Base-by-base conservation (phyloP, 1,140 invertebrate species). In the Phthorimaea operculella region DNA sequence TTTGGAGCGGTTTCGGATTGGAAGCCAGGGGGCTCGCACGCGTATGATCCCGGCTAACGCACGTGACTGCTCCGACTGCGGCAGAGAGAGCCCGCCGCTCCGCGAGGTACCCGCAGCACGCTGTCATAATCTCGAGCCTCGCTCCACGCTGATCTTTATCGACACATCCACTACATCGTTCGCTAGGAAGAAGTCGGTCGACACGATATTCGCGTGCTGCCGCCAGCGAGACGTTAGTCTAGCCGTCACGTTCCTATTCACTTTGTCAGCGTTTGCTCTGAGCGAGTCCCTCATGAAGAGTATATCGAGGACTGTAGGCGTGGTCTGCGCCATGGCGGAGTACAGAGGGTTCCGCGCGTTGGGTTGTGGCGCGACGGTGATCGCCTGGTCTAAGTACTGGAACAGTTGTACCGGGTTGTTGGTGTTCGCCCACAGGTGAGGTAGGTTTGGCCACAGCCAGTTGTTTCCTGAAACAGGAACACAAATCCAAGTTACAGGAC, bases 281-380 rank as follows among this genome's bases (percentile, higher is more conserved):
- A 95, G 72, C 8, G 91, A 92, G 7, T 89, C 89, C 42, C 87
- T 80, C 1, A 79, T 61, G 48, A 93, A 87, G 8, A 94, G 77
- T 39, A 94, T 85, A 55, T 93, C 92, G 34, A 91, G 76, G 0
- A 90, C 86, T 14, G 87, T 87, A 1, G 93, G 92, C 0, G 94
- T 95, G 21, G 93, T 86, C 78, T 95, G 92, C 0, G 92, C 92
- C 93, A 94, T 94, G 1, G 91, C 89, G 0, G 93, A 92, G 89
- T 91, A 92, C 18, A 92, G 70, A 0, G 89, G 89, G 49, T 88
- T 89, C 0, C 77, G 67, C 49, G 83, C 82, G 39, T 70, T 82
- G 4, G 76, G 83, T 47, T 72, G 76, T 12, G 81, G 82, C 1
- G 68, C 72, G 0, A 55, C 48, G 1, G 67, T 58, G 44, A 81